These are phyloP conservation scores for Apostichopus parvimensis DNA, from an alignment of 35 echinoderm and acorn worm genomes.

Conservation along the genomic window DNA sequence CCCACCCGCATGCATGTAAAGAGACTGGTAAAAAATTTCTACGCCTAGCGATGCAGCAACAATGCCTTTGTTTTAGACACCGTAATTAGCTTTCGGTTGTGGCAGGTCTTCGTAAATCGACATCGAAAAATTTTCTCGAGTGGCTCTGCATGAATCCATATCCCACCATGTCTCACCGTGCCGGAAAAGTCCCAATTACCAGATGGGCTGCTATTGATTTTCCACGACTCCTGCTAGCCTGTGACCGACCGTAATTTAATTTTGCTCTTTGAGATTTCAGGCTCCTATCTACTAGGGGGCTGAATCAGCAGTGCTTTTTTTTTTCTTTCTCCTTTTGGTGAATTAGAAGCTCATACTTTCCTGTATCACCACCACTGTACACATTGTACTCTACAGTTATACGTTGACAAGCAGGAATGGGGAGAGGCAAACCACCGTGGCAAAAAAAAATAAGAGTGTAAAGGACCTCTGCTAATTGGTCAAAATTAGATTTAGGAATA, in stretches of 20 bases:
- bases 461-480: slow-evolving; percentile 13
- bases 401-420: not conserved
- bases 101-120: not conserved
- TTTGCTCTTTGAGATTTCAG: slow-evolving; percentile 14
- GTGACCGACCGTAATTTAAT: slow-evolving; percentile 34
- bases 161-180: not conserved
- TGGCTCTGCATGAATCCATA: not conserved
- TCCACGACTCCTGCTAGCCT: not conserved
- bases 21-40: too few species aligned
- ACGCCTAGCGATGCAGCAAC: not conserved
- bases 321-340: not conserved
- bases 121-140: not conserved
- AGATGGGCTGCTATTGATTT: slow-evolving; percentile 45
- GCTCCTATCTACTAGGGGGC: not conserved
- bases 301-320: not conserved
- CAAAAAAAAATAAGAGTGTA: not conserved
- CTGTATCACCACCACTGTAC: too few species aligned
- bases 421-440: not conserved
- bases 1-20: too few species aligned
- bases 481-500: slow-evolving; percentile 15
- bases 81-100: not conserved
- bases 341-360: too few species aligned
- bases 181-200: slow-evolving; percentile 35
- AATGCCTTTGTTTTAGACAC: not conserved
- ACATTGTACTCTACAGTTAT: not conserved